Conservation (phyloP, 2,113 vertebrate species). For the Ondatra zibethicus region DNA sequence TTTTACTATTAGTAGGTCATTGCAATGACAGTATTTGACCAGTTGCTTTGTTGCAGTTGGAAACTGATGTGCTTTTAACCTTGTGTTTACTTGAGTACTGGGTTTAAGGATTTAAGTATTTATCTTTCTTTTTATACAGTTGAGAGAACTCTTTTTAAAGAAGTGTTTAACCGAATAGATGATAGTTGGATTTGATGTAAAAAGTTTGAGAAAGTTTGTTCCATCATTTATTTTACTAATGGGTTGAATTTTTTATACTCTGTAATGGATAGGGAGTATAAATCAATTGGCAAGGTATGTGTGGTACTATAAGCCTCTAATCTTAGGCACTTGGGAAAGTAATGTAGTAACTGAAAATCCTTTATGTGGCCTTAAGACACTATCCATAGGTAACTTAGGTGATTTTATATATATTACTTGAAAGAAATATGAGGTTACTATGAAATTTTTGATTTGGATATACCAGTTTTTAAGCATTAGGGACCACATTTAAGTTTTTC, state of each 20-base stretch:
- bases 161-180: not conserved
- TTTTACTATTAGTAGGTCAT: constrained; percentile 11
- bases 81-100: not conserved
- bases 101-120: not conserved
- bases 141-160: not conserved
- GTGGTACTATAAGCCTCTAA: not conserved
- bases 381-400: not conserved
- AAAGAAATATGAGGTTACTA: not conserved
- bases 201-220: not conserved
- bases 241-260: not conserved
- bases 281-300: not conserved
- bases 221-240: not conserved
- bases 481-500: constrained; percentile 25
- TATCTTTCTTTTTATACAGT: not conserved
- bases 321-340: not conserved
- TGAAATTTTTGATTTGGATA: not conserved
- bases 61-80: constrained; percentile 13
- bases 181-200: not conserved
- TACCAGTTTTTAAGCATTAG: not conserved
- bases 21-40: not conserved
- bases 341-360: not conserved
- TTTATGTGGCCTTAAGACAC: not conserved
- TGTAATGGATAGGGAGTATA: not conserved
- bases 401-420: not conserved
- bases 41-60: constrained; percentile 5